Conservation (phyloP, 1,140 invertebrate species). For the Drosophila funebris region DNA sequence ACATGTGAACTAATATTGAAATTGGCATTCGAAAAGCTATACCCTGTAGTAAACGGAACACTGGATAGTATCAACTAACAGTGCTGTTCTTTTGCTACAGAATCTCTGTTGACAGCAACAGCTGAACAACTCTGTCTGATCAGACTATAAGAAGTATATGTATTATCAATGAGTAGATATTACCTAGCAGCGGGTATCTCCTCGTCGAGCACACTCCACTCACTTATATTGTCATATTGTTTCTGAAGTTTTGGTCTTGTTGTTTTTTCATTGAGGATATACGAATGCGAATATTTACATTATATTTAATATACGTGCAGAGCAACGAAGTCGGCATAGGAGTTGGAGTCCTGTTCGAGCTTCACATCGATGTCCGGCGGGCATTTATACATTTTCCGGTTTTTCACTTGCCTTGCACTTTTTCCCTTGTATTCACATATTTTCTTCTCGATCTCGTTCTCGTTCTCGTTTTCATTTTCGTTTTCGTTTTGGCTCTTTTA, state of each 20-base stretch:
- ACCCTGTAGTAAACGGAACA: background rate
- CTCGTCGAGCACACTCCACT: background rate
- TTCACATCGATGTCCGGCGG: slow-evolving; percentile 19
- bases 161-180: no score
- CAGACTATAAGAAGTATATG: no score
- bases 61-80: background rate
- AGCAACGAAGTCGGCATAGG: slow-evolving; percentile 14
- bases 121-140: no score
- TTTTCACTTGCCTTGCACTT: slow-evolving; percentile 51
- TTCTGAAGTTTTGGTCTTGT: slow-evolving; percentile 25
- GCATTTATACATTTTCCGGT: slow-evolving; percentile 33
- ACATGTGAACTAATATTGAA: background rate
- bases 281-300: slow-evolving; percentile 42
- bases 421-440: background rate
- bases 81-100: no score
- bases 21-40: background rate
- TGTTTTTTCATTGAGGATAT: slow-evolving; percentile 34
- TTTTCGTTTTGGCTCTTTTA: slow-evolving; percentile 35
- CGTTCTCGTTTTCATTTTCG: slow-evolving; percentile 1
- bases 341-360: slow-evolving; percentile 13
- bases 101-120: no score
- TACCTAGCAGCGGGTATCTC: background rate
- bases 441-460: no score
- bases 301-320: slow-evolving; percentile 41
- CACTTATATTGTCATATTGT: slow-evolving; percentile 10